Percentiles rank a stretch among this genome's conserved stretches.
Evolutionary conservation across 2,888 invertebrate species (phyloP).

Genomic region (Hydrotaea cyrtoneurina): DNA sequence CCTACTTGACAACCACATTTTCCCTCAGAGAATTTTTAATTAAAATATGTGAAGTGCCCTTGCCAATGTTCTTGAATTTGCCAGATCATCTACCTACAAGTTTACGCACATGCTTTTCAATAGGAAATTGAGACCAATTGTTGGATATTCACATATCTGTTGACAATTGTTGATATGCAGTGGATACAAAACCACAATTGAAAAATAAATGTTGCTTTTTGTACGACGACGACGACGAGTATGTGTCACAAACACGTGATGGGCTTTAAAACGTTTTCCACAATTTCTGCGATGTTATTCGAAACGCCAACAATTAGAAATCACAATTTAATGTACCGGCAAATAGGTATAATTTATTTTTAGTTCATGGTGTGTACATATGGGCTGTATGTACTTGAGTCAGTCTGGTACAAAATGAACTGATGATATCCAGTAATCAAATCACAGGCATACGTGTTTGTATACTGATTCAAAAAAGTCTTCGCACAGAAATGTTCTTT

Average conservation of each 20-base stretch:
- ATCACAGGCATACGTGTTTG: no score
- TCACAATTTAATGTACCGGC: conserved; percentile 32
- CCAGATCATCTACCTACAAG: no score
- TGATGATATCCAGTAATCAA: neutral
- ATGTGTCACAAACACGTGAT: conserved; percentile 15
- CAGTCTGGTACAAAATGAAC: neutral
- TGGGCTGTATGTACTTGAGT: neutral
- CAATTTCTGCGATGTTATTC: conserved; percentile 14
- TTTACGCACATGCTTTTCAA: no score
- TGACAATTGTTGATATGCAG: no score
- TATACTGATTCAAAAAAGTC: no score
- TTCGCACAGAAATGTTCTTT: no score
- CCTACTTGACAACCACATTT: no score
- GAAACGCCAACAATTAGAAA: conserved; percentile 29
- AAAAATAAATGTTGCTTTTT: neutral
- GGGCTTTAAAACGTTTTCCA: conserved; percentile 10
- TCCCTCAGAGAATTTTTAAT: no score
- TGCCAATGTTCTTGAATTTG: no score
- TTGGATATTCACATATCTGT: no score
- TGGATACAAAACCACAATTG: neutral
- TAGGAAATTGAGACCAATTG: no score
- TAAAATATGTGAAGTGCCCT: neutral
- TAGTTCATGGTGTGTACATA: neutral
- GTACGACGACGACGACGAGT: no score
- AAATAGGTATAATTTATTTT: conserved; percentile 20